Percentiles rank a stretch among this genome's conserved stretches.
Conservation (phyloP, 2,113 vertebrate genomes). For the Sitta europaea region DNA sequence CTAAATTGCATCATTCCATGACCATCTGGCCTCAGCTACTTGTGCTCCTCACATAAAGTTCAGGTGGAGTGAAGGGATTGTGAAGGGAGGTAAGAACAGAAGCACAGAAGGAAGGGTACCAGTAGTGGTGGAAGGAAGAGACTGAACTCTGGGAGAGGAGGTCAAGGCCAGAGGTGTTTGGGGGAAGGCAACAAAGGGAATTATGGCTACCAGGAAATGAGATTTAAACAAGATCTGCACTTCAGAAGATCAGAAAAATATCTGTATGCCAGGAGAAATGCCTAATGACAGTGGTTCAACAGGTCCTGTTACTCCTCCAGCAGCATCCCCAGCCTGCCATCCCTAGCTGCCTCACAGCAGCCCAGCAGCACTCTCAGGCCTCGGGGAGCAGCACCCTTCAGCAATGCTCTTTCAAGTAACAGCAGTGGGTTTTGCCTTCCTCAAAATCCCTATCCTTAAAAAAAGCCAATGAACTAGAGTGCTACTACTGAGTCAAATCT, state of each 20-base stretch:
- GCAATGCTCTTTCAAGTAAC: neutral
- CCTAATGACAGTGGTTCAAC: neutral
- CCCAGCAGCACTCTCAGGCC: neutral
- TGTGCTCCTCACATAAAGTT: neutral
- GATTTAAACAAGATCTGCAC: neutral
- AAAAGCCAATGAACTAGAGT: neutral
- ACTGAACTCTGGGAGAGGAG: neutral
- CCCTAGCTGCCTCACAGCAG: neutral
- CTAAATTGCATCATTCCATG: conserved; percentile 1
- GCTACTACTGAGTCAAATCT: neutral
- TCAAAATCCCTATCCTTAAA: neutral
- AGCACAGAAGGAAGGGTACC: neutral
- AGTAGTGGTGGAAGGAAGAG: neutral
- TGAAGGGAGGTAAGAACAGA: neutral
- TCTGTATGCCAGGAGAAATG: neutral
- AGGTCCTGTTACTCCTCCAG: neutral
- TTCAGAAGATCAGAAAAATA: neutral
- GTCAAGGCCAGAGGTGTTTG: neutral
- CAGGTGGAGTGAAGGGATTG: neutral
- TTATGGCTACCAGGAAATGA: neutral
- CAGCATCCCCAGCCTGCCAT: neutral
- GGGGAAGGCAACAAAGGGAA: neutral
- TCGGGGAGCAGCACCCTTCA: neutral
- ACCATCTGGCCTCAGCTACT: neutral
- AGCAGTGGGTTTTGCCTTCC: neutral